Evolutionary conservation across 2,888 invertebrate genomes (phyloP), one percentile per base, ranked within the genome.

Genomic region (Loripinus fragilis): DNA sequence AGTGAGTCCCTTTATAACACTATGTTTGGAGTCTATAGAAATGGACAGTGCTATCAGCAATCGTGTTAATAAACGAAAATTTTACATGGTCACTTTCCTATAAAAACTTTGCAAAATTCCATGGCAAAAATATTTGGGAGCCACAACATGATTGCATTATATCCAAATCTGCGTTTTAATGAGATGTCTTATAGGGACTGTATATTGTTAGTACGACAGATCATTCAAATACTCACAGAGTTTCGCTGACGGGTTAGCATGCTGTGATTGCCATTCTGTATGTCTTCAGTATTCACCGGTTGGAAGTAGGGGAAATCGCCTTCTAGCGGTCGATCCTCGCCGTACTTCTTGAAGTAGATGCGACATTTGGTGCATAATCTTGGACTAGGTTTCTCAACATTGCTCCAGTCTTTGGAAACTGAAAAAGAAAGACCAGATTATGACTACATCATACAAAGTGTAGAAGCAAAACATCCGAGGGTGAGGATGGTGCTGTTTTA

Each of bases 351-450:
- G 92, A 95, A 95, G 93, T 96, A 96, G 50, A 96, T 94, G 71
- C 96, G 95, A 93, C 97, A 97, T 91, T 97, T 96, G 89, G 95
- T 95, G 94, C 97, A 97, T 71, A 97, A 94, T 41, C 85, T 83
- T 42, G 97, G 94, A 75, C 95, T 94, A 73, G 96, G 95, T 87
- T 96, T 96, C 38, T 96, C 96, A 28, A 95, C 95, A 88, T 96
- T 95, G 91, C 96, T 96, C 95, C 96, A 96, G 92, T 96, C 96
- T 90, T 95, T 95, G 8, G 96, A 96, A 91, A 95, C 96, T 96
- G 89, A 38, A 86, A 85, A 12, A 41, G 33, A 42, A 67, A 23
- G 25, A 10, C 15, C 8, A 41, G 20, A 45, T 15, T 45, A 12
- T 12, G 45, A 2, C 45, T 45, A 20, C 45, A 45, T n/a, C n/a